Base-by-base conservation (phyloP, 1,140 invertebrate species). In the Drosophila chauvacae region DNA sequence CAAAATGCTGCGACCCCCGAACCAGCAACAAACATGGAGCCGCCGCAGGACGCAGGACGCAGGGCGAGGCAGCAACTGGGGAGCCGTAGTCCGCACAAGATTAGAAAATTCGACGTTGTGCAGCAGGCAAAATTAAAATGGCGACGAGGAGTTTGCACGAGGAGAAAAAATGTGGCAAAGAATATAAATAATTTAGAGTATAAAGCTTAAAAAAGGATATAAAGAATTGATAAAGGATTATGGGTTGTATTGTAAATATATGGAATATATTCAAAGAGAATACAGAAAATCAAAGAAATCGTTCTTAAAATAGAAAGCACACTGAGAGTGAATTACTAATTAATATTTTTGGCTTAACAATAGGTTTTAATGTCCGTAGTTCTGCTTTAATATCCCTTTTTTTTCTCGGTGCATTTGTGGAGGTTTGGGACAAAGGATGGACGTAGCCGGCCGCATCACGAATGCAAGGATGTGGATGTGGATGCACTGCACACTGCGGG, bases 91-190 rank as follows among this genome's bases (percentile, higher is more conserved):
- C 86, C 83, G 86, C 86, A 90, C 86, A 90, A 90, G 86, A 90
- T 90, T 90, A 90, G 86, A 90, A 90, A 90, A 90, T 90, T 90
- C 85, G 81, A 90, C 85, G 85, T 88, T 90, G 85, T 90, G 85
- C 85, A 87, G 85, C 85, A 84, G 84, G 84, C 84, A 78, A 87
- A 87, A 87, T 87, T 87, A 87, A 87, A 87, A 87, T 87, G 84
- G 84, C 77, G 85, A 74, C 77, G 71, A 78, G 66, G 69, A 68
- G 51, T 14, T 20, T 63, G n/a, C 28, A 65, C 30, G 16, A 14
- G 37, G 41, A 48, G 18, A 56, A 50, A 7, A 2, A 14, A 10
- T 4, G 41, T 9, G 4, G 3, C 0, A 9, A 4, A 11, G 3
- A 3, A 23, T 14, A 5, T 14, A 5, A 23, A 7, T 28, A 7